Conservation (phyloP, 37 sponge, comb jelly and placozoan species). For the Diacarnus erythraeanus region DNA sequence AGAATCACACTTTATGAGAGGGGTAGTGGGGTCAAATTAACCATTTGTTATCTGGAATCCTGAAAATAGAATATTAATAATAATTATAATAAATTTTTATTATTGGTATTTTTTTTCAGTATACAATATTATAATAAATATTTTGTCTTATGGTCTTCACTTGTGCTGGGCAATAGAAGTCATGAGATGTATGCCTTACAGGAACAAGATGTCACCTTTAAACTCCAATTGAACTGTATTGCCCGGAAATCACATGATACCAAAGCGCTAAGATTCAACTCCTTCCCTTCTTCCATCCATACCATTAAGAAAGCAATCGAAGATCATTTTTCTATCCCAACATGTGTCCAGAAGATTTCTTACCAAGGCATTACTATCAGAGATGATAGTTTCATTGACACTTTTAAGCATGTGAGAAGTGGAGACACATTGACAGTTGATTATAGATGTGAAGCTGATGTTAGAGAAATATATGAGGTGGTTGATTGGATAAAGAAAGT, state of each 20-base stretch:
- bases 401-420: background rate
- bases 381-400: background rate
- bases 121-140: too few relatives aligned
- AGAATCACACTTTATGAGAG: too few relatives aligned
- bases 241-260: background rate
- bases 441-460: constrained; percentile 3
- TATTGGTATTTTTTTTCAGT: too few relatives aligned
- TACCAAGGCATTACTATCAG: background rate
- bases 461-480: background rate
- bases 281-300: constrained; percentile 3
- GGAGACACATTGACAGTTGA: constrained; percentile 4
- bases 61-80: too few relatives aligned
- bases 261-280: background rate
- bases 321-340: constrained; percentile 9
- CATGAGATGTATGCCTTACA: background rate
- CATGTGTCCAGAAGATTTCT: constrained; percentile 1
- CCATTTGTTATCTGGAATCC: too few relatives aligned
- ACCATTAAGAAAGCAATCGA: constrained; percentile 4
- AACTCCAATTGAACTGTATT: constrained; percentile 9
- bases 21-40: too few relatives aligned
- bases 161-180: too few relatives aligned
- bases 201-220: background rate
- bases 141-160: too few relatives aligned
- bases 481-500: constrained; percentile 7
- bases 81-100: too few relatives aligned